phyloP scores from a whole-genome alignment of 2,888 invertebrate genomes.

The Colletes collaris region DNA sequence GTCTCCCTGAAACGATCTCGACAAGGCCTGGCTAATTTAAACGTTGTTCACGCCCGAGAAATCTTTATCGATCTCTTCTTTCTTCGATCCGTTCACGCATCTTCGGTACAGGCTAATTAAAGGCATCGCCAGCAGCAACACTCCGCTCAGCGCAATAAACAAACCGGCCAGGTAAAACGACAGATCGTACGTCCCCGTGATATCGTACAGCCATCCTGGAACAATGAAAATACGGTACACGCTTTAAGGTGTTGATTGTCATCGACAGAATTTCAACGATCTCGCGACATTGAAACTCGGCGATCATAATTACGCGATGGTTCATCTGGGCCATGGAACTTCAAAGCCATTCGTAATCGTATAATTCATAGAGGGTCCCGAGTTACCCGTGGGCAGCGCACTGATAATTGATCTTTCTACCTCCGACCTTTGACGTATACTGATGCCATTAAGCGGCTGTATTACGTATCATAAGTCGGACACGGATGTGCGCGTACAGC shows the following conservation, averaged over 20 bases:
- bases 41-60: slow-evolving; percentile 77
- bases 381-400: slow-evolving; percentile 21
- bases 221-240: slow-evolving; percentile 27
- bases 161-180: slow-evolving; percentile 92
- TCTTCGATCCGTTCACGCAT: slow-evolving; percentile 62
- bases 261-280: not conserved
- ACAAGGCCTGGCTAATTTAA: slow-evolving; percentile 59
- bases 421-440: slow-evolving; percentile 42
- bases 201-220: slow-evolving; percentile 92
- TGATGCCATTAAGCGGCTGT: slow-evolving; percentile 11
- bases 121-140: slow-evolving; percentile 85
- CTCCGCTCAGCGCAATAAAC: slow-evolving; percentile 90
- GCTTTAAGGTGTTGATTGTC: not conserved
- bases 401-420: slow-evolving; percentile 61
- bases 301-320: slow-evolving; percentile 23
- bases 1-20: not conserved
- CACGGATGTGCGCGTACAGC: not conserved
- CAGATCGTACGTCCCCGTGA: slow-evolving; percentile 90
- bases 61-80: slow-evolving; percentile 66
- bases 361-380: slow-evolving; percentile 24
- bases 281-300: slow-evolving; percentile 7
- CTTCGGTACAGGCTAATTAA: slow-evolving; percentile 76
- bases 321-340: slow-evolving; percentile 23
- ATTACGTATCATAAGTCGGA: too few species aligned
- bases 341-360: slow-evolving; percentile 37